phyloP scores from a whole-genome alignment of 2,113 vertebrate species.

The Myotis lucifugus region DNA sequence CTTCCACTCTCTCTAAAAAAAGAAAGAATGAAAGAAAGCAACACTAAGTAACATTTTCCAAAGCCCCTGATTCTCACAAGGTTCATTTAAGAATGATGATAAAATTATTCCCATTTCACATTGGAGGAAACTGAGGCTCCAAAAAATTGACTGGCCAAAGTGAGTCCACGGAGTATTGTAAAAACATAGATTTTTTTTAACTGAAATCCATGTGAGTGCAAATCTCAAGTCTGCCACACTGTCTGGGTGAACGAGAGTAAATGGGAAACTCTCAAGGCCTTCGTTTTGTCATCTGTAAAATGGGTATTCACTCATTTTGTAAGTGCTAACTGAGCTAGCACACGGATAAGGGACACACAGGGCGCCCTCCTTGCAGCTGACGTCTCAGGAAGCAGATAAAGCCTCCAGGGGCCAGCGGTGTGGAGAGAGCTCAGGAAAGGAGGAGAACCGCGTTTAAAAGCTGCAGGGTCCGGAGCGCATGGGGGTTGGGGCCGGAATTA shows the following conservation, averaged over 20 bases:
- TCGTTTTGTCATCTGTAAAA: conserved; percentile 10
- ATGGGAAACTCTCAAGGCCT: not conserved
- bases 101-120: not conserved
- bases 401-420: not conserved
- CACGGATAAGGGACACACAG: not conserved
- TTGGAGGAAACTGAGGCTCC: conserved; percentile 10
- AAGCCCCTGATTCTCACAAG: not conserved
- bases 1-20: too few relatives aligned
- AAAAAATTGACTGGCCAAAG: not conserved
- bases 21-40: not conserved
- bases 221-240: not conserved
- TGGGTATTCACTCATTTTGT: not conserved
- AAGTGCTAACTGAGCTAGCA: not conserved
- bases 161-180: not conserved
- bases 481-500: not conserved
- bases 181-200: not conserved
- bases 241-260: not conserved
- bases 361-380: not conserved
- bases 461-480: not conserved
- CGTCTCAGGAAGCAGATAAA: not conserved
- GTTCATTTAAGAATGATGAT: not conserved
- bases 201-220: not conserved
- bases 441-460: not conserved
- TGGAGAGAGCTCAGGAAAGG: not conserved
- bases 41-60: not conserved